Evolutionary conservation across 2,113 vertebrate species (phyloP).

Genomic region (Malurus alboscapulatus): DNA sequence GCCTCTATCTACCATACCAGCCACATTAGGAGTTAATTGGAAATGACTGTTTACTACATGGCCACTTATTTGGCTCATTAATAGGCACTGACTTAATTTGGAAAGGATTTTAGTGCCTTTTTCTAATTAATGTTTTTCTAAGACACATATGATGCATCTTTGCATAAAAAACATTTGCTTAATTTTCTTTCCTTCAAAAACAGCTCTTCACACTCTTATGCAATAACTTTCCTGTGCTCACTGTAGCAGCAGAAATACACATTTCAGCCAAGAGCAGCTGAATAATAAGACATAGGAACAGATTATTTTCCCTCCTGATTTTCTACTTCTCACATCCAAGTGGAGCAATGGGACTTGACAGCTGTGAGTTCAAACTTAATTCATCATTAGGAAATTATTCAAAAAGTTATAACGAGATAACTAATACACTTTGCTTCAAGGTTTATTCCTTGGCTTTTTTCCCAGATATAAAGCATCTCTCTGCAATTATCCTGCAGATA

Average conservation of each 20-base stretch:
- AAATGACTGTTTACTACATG: conserved; percentile 34
- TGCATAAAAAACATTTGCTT: neutral
- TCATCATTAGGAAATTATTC: conserved; percentile 74
- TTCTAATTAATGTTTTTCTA: conserved; percentile 40
- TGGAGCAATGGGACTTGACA: conserved; percentile 63
- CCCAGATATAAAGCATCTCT: conserved; percentile 75
- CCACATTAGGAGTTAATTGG: neutral
- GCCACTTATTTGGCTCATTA: conserved; percentile 39
- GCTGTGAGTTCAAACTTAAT: conserved; percentile 67
- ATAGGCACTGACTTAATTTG: conserved; percentile 16
- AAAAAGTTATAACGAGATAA: conserved; percentile 77
- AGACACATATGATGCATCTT: conserved; percentile 26
- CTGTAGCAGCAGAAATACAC: neutral
- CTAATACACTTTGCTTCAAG: conserved; percentile 78
- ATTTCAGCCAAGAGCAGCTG: neutral
- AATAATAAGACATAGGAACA: neutral
- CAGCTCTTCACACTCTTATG: neutral
- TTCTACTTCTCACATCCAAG: conserved; percentile 54
- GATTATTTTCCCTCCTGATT: conserved; percentile 41
- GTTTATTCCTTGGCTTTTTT: conserved; percentile 77
- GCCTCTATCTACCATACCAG: conserved; percentile 3
- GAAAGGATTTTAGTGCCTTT: conserved; percentile 37
- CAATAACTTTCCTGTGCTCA: neutral
- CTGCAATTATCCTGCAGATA: conserved; percentile 75
- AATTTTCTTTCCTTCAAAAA: conserved; percentile 4